Base-by-base conservation (phyloP, 2,888 invertebrate genomes). In the Heliconius sara region DNA sequence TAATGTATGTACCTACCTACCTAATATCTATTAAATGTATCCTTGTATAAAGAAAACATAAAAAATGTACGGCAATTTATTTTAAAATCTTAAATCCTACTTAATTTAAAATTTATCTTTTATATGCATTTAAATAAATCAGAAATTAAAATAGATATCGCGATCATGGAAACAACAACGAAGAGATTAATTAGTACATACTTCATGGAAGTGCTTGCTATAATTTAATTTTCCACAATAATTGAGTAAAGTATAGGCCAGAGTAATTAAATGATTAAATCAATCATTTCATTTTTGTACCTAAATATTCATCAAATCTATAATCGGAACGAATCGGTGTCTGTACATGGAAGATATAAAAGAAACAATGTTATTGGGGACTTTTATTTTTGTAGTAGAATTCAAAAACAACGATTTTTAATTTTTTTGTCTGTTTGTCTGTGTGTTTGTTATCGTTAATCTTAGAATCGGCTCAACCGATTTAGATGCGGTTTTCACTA, bases 131-230 rank as follows among this genome's bases (percentile, higher is more conserved):
- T 25, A 66, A 66, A 66, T 76, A 27, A 47, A n/a, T 7, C 27
- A 47, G 25, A 57, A 34, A 39, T 30, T 67, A n/a, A 27, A 66
- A 76, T 66, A 22, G 27, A 27, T 39, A 74, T 74, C 16, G 5
- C 63, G 39, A 60, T 39, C 63, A 63, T 39, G 25, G 25, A 63
- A 73, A 60, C 25, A 73, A 34, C 39, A 60, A 60, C 43, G 25
- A 74, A 39, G 74, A n/a, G 39, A 65, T 74, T 74, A 74, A 74
- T 74, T 74, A 65, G 52, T 74, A 65, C 43, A 65, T 39, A 39
- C 39, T 39, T 39, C 39, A 39, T 30, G 27, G 25, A 74, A 74
- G 43, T 43, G 65, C 19, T 74, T 65, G 25, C 39, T 43, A 19
- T 65, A 12, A 63, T 74, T 74, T 43, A 63, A 74, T 74, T 63